Percentiles rank a stretch among this genome's conserved stretches.
Conservation (phyloP, 1,140 invertebrate genomes). For the Temnothorax curvispinosus region DNA sequence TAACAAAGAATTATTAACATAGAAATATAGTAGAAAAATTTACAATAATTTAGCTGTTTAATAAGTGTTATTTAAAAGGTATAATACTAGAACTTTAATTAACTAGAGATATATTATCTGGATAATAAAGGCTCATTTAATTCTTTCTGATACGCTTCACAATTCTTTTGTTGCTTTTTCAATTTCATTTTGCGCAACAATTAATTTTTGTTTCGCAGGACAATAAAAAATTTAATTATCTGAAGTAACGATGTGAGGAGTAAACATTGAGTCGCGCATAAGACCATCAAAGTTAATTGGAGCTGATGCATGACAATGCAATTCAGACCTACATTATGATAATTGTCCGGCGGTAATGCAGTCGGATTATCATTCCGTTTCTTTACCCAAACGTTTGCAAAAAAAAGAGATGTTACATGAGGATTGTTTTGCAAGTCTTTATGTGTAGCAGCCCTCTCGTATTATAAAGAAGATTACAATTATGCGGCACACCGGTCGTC, state of each 20-base stretch:
- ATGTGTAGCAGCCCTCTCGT: not conserved
- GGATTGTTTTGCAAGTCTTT: conserved; percentile 22
- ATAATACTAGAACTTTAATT: not conserved
- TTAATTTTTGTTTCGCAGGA: not conserved
- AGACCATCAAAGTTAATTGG: conserved; percentile 16
- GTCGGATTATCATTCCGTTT: conserved; percentile 11
- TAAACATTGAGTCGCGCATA: not conserved
- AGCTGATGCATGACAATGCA: not conserved
- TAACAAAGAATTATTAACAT: not conserved
- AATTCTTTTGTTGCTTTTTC: conserved; percentile 4
- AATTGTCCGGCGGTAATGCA: not conserved
- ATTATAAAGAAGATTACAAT: conserved; percentile 26
- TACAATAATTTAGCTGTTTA: not conserved
- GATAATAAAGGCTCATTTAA: not conserved
- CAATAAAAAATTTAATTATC: not conserved
- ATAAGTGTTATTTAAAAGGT: not conserved
- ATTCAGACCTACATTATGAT: not conserved
- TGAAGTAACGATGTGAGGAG: not conserved
- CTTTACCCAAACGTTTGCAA: not conserved
- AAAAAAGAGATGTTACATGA: not conserved
- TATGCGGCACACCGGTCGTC: not conserved
- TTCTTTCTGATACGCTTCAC: not conserved
- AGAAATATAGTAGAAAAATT: not conserved
- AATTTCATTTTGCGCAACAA: not conserved
- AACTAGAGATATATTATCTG: not conserved